Base-by-base conservation (phyloP, 2,113 vertebrate species). In the Vulpes vulpes region DNA sequence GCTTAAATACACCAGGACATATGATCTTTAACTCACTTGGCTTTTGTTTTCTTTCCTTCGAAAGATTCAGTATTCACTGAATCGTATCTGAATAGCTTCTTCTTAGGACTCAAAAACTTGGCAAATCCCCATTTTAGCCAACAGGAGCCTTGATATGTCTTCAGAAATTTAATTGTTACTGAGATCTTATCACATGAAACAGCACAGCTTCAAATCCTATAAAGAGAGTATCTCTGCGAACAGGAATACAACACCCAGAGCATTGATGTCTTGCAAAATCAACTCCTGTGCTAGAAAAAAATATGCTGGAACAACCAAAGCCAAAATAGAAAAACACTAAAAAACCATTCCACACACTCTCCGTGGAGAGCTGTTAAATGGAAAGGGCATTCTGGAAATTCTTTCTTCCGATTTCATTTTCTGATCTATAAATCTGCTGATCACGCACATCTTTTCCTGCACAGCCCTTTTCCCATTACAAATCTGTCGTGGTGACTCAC, bases 101-200 rank as follows among this genome's bases (percentile, higher is more conserved):
- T 97, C 95, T 96, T 89, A 27, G 20, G 67, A 80, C 20, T 97
- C 97, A 92, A 97, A 97, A 94, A 59, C 8, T 67, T 49, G 59
- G 86, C 51, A 94, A 97, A 97, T 95, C 96, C 91, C 96, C 98
- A 98, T 98, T 64, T 96, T 97, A 98, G 94, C 97, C 98, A 96
- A 5, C 27, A 94, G 95, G 69, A 98, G 87, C 16, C 85, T 94
- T 79, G 96, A 91, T 7, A 2, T 57, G 55, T 96, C 96, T 94
- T 64, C 3, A 82, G 91, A 96, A 94, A 98, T 96, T 98, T 88
- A 98, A 97, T 95, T 81, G 27, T 69, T 94, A 81, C 83, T 95
- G 64, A 97, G 95, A 51, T 98, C 95, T 97, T 96, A 91, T 76
- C 80, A 97, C 85, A 91, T 87, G 59, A 98, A 80, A 98, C 86